phyloP scores from a whole-genome alignment of 2,797 vertebrate species.

The Syndactyla subalaris region DNA sequence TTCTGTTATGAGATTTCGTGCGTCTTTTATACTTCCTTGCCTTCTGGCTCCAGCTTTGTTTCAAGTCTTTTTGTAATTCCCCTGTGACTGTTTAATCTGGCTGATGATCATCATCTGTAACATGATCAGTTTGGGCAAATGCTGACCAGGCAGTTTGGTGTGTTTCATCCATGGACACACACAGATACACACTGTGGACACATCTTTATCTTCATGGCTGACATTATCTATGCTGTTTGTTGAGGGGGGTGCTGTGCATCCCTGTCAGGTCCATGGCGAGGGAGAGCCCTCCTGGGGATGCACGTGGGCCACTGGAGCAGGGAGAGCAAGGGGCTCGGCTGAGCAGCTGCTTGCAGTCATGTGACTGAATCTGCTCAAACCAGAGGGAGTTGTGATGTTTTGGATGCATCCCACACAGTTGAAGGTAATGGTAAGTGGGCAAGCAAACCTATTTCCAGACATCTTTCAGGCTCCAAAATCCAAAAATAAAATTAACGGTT shows the following conservation, averaged over 20 bases:
- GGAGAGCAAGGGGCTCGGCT: rapidly evolving
- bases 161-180: neutral
- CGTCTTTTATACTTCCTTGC: neutral
- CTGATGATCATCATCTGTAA: neutral
- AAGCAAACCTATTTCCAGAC: neutral
- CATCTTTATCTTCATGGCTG: neutral
- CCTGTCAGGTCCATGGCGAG: neutral
- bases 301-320: rapidly evolving
- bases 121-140: neutral
- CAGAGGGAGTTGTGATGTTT: neutral
- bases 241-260: rapidly evolving
- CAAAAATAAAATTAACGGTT: neutral
- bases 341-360: neutral
- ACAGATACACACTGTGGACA: neutral
- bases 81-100: neutral
- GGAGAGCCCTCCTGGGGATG: neutral
- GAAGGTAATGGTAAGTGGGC: neutral
- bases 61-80: neutral
- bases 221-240: neutral
- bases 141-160: neutral
- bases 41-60: neutral
- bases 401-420: neutral
- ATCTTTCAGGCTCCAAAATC: neutral
- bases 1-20: neutral
- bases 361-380: neutral